Evolutionary conservation across 2,113 vertebrate genomes (phyloP).

Genomic region (Triplophysa rosa): DNA sequence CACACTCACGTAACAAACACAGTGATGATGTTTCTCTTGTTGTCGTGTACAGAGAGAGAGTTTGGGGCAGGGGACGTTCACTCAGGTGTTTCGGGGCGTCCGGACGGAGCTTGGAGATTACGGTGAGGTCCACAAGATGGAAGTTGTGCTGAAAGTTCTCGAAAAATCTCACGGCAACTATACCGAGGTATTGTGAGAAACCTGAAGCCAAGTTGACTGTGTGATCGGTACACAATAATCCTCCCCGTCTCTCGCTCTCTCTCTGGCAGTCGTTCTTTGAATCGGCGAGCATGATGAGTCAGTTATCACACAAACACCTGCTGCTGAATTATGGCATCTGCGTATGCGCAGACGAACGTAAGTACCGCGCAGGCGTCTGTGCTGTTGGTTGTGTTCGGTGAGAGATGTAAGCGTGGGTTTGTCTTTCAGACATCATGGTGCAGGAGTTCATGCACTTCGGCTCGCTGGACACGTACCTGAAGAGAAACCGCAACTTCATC

Average conservation of each 20-base stretch:
- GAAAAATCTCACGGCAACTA: constrained; percentile 92
- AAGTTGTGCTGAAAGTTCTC: constrained; percentile 92
- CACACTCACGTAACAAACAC: not conserved
- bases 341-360: constrained; percentile 94
- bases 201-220: not conserved
- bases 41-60: constrained; percentile 63
- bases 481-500: constrained; percentile 86
- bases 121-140: constrained; percentile 87
- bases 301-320: constrained; percentile 94
- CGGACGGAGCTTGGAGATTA: constrained; percentile 91
- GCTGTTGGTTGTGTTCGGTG: not conserved
- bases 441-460: constrained; percentile 96
- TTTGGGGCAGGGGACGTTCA: constrained; percentile 94
- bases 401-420: not conserved
- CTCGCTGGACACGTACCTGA: constrained; percentile 92
- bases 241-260: not conserved
- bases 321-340: constrained; percentile 95
- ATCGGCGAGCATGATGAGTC: constrained; percentile 99
- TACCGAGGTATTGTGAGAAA: constrained; percentile 82
- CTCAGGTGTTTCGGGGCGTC: constrained; percentile 91
- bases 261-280: constrained; percentile 91
- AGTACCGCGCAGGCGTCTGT: constrained; percentile 66
- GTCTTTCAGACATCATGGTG: constrained; percentile 90
- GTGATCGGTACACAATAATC: not conserved
- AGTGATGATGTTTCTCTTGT: not conserved